Base-by-base conservation (phyloP, 2,113 vertebrate genomes). In the Guaruba guarouba region DNA sequence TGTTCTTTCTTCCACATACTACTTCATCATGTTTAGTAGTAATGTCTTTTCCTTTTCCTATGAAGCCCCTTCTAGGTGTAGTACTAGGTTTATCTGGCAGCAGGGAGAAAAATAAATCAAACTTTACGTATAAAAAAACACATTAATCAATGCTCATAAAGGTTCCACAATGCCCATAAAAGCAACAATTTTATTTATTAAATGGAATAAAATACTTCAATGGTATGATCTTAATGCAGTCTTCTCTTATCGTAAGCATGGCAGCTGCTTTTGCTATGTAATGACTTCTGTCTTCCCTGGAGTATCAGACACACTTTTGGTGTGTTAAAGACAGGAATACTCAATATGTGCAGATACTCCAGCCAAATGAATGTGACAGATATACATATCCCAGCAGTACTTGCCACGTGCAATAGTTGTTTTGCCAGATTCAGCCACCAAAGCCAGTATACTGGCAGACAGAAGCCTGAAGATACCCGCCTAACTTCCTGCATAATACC, bases 1-100 rank as follows among this genome's bases (percentile, higher is more conserved):
- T 99, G 89, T 99, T 99, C 97, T 99, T 99, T 90, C 99, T 98
- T 68, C 99, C 99, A 66, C 99, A 99, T 17, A 98, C 97, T 27
- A 98, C 99, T 95, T 98, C 99, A 86, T 99, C 99, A 4, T 99
- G 99, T 95, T 99, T 99, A 19, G 99, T 99, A 74, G 99, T 99
- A 93, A 99, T 99, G 95, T 99, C 99, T 97, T 99, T 99, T 83
- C 99, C 99, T 97, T 99, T 99, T 79, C 99, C 99, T 44, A 93
- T 93, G 95, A 99, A 99, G 39, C 99, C 99, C 82, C 95, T 99
- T 96, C 98, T 98, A 4, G 99, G 99, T 33, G 98, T 99, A 33
- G 98, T 98, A 95, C 98, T 98, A 71, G 99, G 99, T 94, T 99
- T 99, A 91, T 98, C 99, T 99, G 97, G 55, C 81, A 93, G 63